Conservation (phyloP, 2,888 invertebrate genomes). For the Aproaerema taeniolella region DNA sequence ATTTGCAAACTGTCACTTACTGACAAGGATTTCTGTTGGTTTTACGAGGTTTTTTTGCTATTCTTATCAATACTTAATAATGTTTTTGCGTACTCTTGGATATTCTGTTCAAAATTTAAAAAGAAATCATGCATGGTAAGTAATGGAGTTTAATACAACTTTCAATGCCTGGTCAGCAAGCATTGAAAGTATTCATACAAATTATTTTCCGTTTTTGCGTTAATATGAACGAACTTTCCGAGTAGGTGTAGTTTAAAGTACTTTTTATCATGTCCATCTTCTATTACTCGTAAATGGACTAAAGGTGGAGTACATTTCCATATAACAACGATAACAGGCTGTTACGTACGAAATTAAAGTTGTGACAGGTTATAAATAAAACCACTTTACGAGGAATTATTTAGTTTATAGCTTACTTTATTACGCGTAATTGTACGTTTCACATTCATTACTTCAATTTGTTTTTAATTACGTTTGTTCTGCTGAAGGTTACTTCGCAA, state of each 20-base stretch:
- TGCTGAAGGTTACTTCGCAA: neutral
- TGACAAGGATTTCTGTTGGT: too few relatives aligned
- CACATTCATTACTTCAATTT: constrained; percentile 6
- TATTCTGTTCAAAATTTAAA: too few relatives aligned
- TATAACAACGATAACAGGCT: constrained; percentile 1
- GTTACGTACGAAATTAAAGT: constrained; percentile 3
- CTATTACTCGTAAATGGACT: too few relatives aligned
- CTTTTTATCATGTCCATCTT: too few relatives aligned
- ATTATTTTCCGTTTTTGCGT: neutral
- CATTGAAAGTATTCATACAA: neutral
- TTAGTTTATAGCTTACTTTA: constrained; percentile 7
- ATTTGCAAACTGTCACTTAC: constrained; percentile 9
- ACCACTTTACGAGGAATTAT: constrained; percentile 10
- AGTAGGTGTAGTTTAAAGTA: too few relatives aligned
- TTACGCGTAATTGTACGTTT: constrained; percentile 8
- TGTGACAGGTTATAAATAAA: constrained; percentile 11
- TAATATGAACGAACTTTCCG: too few relatives aligned
- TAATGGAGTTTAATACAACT: too few relatives aligned
- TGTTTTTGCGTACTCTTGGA: too few relatives aligned
- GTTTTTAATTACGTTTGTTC: constrained; percentile 10
- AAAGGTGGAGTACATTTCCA: neutral
- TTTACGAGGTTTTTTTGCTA: too few relatives aligned
- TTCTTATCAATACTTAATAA: too few relatives aligned
- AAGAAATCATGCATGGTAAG: too few relatives aligned
- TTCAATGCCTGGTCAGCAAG: too few relatives aligned